Percentiles rank a stretch among this genome's conserved stretches.
These are phyloP conservation scores for Agraylea sexmaculata DNA, from an alignment of 1,140 invertebrate genomes.

Conservation along the genomic window DNA sequence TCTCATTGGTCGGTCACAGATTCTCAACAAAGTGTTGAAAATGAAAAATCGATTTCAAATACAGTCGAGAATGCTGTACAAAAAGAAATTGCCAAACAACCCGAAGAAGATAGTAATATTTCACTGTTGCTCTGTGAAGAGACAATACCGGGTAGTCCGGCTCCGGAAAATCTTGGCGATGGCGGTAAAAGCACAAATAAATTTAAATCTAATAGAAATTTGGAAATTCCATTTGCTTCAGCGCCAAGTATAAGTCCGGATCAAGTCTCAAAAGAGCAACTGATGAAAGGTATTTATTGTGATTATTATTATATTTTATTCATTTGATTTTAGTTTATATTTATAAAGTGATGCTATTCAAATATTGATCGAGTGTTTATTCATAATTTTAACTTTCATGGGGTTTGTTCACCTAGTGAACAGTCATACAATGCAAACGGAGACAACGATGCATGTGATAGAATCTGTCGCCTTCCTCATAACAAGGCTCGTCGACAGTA, in stretches of 20 bases:
- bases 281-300: conserved; percentile 25
- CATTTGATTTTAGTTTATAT: no score
- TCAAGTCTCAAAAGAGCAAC: conserved; percentile 21
- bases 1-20: conserved; percentile 36
- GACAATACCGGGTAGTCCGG: conserved; percentile 77
- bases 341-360: no score
- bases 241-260: conserved; percentile 42
- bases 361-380: no score
- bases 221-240: conserved; percentile 52
- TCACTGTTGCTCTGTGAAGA: conserved; percentile 73
- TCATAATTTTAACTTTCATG: no score
- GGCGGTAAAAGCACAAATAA: conserved; percentile 31
- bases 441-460: no score
- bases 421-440: no score
- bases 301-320: conserved; percentile 15
- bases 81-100: conserved; percentile 12
- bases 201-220: conserved; percentile 28
- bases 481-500: no score
- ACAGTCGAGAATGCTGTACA: conserved; percentile 2
- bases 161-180: conserved; percentile 43
- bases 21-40: conserved; percentile 24
- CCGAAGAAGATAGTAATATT: conserved; percentile 38
- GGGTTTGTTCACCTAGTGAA: no score
- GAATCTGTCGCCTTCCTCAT: no score
- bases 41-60: conserved; percentile 12